Percentiles rank a stretch among this genome's conserved stretches.
Evolutionary conservation across 2,113 vertebrate species (phyloP).

Genomic region (Brachypteracias leptosomus): DNA sequence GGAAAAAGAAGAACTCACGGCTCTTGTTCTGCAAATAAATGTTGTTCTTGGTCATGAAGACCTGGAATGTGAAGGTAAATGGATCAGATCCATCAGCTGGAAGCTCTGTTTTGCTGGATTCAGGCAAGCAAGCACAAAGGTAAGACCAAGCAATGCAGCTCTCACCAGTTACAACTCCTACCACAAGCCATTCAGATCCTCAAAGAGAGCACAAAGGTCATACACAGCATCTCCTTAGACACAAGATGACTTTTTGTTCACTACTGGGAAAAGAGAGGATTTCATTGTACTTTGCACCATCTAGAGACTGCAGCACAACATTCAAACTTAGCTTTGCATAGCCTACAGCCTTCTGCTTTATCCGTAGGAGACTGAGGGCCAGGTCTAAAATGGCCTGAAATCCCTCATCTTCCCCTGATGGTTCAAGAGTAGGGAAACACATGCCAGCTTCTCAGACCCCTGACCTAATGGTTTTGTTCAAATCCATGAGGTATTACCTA

Average conservation of each 20-base stretch:
- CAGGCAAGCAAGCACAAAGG: neutral
- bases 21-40: slow-evolving; percentile 55
- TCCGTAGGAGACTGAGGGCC: neutral
- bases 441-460: neutral
- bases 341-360: neutral
- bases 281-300: neutral
- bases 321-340: neutral
- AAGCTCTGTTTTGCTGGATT: neutral
- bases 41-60: slow-evolving; percentile 65
- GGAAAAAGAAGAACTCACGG: slow-evolving; percentile 73
- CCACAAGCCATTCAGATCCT: neutral
- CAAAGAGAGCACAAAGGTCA: neutral
- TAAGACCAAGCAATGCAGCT: neutral
- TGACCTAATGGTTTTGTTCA: neutral
- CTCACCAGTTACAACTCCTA: neutral
- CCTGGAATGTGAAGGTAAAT: slow-evolving; percentile 27
- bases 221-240: neutral
- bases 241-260: neutral
- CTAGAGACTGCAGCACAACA: neutral
- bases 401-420: too few species aligned
- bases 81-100: slow-evolving; percentile 16
- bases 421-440: neutral
- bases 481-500: neutral
- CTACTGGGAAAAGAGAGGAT: neutral
- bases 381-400: neutral